A percentile compares a stretch with the other conserved stretches of the same genome.
Evolutionary conservation across 2,797 vertebrate genomes (phyloP).

Genomic region (Pipistrellus kuhlii): DNA sequence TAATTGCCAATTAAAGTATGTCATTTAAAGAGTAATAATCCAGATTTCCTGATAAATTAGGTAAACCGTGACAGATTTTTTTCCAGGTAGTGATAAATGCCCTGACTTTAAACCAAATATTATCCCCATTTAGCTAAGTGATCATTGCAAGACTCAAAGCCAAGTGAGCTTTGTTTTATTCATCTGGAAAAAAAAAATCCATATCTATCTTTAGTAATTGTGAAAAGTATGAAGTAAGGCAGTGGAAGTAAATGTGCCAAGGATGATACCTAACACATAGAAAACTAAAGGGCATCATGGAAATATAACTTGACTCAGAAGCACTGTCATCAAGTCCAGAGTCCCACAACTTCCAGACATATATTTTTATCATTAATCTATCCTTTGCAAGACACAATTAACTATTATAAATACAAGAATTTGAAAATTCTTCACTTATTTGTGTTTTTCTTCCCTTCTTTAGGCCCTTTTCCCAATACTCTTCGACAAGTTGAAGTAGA

Average conservation of each 20-base stretch:
- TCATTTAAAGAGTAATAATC: not conserved
- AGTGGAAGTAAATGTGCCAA: not conserved
- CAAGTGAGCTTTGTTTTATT: not conserved
- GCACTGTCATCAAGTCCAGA: not conserved
- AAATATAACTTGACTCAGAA: not conserved
- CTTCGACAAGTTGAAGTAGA: slow-evolving; percentile 86
- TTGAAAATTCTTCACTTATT: not conserved
- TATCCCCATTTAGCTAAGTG: not conserved
- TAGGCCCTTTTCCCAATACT: slow-evolving; percentile 84
- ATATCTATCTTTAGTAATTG: not conserved
- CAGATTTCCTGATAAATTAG: not conserved
- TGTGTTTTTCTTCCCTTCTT: not conserved
- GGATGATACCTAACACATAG: not conserved
- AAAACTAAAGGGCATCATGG: not conserved
- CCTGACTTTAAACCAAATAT: not conserved
- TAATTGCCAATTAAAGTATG: not conserved
- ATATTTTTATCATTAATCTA: not conserved
- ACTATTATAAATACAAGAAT: not conserved
- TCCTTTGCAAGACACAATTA: not conserved
- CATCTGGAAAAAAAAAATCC: not conserved
- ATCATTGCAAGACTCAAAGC: not conserved
- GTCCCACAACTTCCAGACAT: not conserved
- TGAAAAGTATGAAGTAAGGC: not conserved
- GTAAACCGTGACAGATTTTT: not conserved
- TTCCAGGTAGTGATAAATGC: not conserved